Base-by-base conservation (phyloP, 1,140 invertebrate species). In the Vollenhovia emeryi region DNA sequence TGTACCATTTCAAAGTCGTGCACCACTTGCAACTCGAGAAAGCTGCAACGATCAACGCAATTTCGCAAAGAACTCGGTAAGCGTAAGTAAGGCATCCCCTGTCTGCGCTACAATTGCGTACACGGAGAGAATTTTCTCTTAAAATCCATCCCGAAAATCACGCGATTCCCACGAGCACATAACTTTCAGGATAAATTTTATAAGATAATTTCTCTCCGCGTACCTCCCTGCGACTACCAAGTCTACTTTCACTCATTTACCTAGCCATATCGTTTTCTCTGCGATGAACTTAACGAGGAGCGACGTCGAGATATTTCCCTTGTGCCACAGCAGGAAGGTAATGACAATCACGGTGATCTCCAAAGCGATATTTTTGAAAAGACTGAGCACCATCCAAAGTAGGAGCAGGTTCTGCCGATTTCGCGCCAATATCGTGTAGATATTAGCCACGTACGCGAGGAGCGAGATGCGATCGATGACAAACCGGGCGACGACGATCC, bases 311-410 rank as follows among this genome's bases (percentile, higher is more conserved):
- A 92, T 59, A 5, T 55, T 69, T 13, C 33, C 73, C 21, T 90
- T 85, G 11, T 68, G 71, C 75, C 92, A 92, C 8, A 92, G 68
- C 7, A 92, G 36, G 0, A 90, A 60, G 2, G 80, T 74, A 2
- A 90, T 79, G 0, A 69, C 18, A 1, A 92, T 27, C 7, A 86
- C 87, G 27, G 91, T 45, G 1, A 92, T 11, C 62, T 93, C 92
- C 6, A 91, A 69, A 8, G 92, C 24, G 33, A 93, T 64, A 30
- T 91, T 89, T 36, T 91, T 88, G 11, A 93, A 71, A 8, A 89
- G 88, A n/a, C 90, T 93, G 3, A 91, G 60, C 6, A 89, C 55
- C 33, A 93, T 59, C 92, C 92, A 93, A 8, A 91, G 87, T n/a
- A 92, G 3, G 7, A 93, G 55, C 2, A 91, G 59, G 11, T 86